phyloP scores from a whole-genome alignment of 2,797 vertebrate genomes.

The Aphelocoma californica region DNA sequence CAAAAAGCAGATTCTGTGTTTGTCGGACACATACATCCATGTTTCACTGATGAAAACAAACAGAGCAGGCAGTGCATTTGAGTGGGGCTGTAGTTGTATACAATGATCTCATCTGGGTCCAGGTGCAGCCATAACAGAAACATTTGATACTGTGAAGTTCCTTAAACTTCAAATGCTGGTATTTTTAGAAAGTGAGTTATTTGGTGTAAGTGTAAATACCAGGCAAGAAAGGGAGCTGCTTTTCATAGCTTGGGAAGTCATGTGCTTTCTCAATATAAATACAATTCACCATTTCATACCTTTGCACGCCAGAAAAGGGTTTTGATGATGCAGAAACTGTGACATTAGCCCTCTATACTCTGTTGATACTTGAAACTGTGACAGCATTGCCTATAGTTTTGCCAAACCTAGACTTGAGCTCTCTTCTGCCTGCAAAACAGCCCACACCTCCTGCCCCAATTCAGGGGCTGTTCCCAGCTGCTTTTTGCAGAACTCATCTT shows the following conservation, averaged over 20 bases:
- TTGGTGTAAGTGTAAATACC: neutral
- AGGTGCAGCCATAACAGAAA: slow-evolving; percentile 63
- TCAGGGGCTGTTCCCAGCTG: neutral
- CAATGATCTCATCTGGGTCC: slow-evolving; percentile 48
- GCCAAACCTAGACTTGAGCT: neutral
- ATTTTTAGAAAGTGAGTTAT: neutral
- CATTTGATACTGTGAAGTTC: neutral
- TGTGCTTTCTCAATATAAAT: neutral
- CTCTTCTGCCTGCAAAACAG: neutral
- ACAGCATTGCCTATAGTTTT: neutral
- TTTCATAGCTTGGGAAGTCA: neutral
- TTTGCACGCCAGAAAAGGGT: neutral
- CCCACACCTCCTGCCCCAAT: neutral
- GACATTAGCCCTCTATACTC: neutral
- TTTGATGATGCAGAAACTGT: neutral
- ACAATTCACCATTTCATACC: neutral
- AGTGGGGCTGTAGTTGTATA: slow-evolving; percentile 27
- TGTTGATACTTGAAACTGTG: neutral
- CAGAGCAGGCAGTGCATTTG: slow-evolving; percentile 53
- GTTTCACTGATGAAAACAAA: slow-evolving; percentile 66
- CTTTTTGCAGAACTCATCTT: neutral
- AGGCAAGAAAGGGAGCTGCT: neutral
- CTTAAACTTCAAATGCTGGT: neutral
- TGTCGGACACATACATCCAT: neutral
- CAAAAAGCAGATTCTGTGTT: slow-evolving; percentile 60